Percentiles rank a stretch among this genome's conserved stretches.
Conservation (phyloP, 2,797 vertebrate species). For the Cynodonichthys magdalenae region DNA sequence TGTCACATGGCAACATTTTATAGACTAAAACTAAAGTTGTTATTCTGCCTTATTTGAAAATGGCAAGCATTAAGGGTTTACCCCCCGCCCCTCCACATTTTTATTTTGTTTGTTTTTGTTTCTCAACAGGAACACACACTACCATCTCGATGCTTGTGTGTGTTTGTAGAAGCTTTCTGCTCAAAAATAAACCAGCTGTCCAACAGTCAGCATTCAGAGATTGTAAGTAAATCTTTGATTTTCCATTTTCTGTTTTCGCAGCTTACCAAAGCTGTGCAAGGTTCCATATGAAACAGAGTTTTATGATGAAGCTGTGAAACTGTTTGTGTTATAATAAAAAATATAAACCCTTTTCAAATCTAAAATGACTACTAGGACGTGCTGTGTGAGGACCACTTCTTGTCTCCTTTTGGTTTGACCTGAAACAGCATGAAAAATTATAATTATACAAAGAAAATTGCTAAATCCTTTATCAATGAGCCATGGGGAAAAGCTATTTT, state of each 20-base stretch:
- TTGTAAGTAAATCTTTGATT: conserved; percentile 68
- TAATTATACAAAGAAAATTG: conserved; percentile 48
- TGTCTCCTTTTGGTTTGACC: conserved; percentile 32
- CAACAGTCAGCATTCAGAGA: conserved; percentile 56
- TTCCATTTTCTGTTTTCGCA: conserved; percentile 7
- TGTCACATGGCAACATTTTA: no score
- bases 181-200: conserved; percentile 40
- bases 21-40: no score
- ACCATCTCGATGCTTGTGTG: conserved; percentile 29
- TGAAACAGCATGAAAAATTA: conserved; percentile 38
- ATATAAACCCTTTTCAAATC: conserved; percentile 20
- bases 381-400: conserved; percentile 19
- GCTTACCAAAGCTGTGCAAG: conserved; percentile 1
- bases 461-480: conserved; percentile 48
- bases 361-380: conserved; percentile 16
- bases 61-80: conserved; percentile 13
- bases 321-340: conserved; percentile 6
- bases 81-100: no score
- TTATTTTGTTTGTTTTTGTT: conserved; percentile 27
- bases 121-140: conserved; percentile 54
- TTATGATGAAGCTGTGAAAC: conserved; percentile 21
- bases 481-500: conserved; percentile 34
- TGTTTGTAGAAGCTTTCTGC: conserved; percentile 48
- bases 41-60: background rate
- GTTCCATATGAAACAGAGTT: background rate